These are phyloP conservation scores for Oscheius sp. DNA, from an alignment of 2,888 invertebrate genomes.

Conservation along the genomic window DNA sequence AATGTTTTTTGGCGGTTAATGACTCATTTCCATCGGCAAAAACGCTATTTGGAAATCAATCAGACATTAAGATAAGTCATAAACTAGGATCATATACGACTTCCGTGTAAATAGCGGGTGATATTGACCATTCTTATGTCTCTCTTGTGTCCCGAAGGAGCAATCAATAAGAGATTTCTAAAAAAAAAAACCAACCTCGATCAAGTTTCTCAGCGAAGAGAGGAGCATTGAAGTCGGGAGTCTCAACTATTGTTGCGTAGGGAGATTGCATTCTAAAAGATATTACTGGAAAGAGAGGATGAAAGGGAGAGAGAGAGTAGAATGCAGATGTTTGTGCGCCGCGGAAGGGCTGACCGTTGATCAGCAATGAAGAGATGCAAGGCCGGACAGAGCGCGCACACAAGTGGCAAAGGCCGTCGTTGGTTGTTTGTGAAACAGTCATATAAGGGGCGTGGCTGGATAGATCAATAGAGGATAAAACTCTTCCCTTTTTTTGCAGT, in stretches of 20 bases:
- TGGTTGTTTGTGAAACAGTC: conserved; percentile 15
- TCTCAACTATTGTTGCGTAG: conserved; percentile 52
- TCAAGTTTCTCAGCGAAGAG: conserved; percentile 56
- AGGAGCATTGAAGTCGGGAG: conserved; percentile 47
- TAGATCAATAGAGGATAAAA: not conserved
- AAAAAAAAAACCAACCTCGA: conserved; percentile 33
- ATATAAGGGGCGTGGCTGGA: too few species aligned
- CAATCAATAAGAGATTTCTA: too few species aligned
- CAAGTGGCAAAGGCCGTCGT: not conserved
- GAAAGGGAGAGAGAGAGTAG: not conserved
- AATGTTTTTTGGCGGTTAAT: too few species aligned
- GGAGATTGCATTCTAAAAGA: conserved; percentile 41
- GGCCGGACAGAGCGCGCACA: not conserved
- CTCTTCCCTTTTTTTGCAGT: too few species aligned
- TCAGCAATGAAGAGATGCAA: conserved; percentile 3
- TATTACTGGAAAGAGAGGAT: not conserved
- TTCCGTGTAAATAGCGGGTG: too few species aligned
- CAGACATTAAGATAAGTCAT: too few species aligned
- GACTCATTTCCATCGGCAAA: too few species aligned
- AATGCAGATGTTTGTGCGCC: conserved; percentile 6
- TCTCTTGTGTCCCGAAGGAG: too few species aligned
- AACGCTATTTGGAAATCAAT: too few species aligned
- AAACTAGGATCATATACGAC: too few species aligned
- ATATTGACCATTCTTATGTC: too few species aligned
- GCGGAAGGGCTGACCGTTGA: conserved; percentile 7